Conservation (phyloP, 2,113 vertebrate genomes). For the Lepisosteus oculatus region DNA sequence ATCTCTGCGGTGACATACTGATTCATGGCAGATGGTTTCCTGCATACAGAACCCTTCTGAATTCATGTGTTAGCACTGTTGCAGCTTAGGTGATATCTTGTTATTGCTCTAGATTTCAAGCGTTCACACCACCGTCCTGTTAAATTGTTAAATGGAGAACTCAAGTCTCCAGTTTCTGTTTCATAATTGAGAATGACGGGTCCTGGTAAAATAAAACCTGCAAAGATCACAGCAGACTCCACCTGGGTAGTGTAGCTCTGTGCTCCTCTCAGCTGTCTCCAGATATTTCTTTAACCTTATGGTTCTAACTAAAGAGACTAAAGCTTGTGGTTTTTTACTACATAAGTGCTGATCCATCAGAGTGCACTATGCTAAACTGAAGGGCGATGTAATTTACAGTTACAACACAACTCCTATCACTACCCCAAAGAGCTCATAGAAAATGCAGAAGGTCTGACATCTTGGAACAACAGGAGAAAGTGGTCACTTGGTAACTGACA, state of each 20-base stretch:
- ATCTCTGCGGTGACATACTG: not conserved
- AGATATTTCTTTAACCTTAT: not conserved
- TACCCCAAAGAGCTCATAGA: conserved; percentile 6
- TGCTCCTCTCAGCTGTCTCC: not conserved
- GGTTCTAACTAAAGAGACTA: not conserved
- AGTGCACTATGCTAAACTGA: conserved; percentile 23
- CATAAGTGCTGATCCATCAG: conserved; percentile 25
- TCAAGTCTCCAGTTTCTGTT: not conserved
- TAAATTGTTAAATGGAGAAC: not conserved
- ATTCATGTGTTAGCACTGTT: not conserved
- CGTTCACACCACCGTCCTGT: not conserved
- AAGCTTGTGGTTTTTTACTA: too few relatives aligned
- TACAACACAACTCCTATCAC: conserved; percentile 59
- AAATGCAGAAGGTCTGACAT: conserved; percentile 54
- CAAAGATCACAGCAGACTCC: not conserved
- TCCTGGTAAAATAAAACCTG: not conserved
- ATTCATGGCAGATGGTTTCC: conserved; percentile 7
- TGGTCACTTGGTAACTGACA: conserved; percentile 57
- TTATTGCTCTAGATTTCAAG: not conserved
- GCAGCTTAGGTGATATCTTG: conserved; percentile 6
- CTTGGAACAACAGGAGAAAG: conserved; percentile 61
- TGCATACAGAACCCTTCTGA: not conserved
- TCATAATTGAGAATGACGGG: not conserved
- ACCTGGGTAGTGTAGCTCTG: not conserved
- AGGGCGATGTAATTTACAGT: not conserved